Percentiles rank a stretch among this genome's conserved stretches.
phyloP scores from a whole-genome alignment of 1,140 invertebrate genomes.

The Nylanderia fulva region DNA sequence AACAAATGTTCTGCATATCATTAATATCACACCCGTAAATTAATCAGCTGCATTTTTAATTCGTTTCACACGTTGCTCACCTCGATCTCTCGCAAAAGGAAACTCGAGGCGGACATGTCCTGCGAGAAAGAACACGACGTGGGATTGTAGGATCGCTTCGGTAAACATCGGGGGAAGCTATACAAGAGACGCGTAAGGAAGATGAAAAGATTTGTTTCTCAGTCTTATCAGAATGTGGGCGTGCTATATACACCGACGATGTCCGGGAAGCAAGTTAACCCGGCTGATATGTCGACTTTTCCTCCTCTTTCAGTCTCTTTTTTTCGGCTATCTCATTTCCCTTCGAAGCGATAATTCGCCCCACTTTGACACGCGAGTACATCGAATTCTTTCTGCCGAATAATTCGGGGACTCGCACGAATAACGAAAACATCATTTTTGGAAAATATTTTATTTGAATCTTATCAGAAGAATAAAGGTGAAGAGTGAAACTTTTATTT shows the following conservation, averaged over 20 bases:
- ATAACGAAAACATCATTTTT: no score
- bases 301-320: slow-evolving; percentile 25
- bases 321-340: slow-evolving; percentile 42
- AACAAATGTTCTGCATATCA: neutral
- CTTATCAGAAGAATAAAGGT: neutral
- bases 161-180: slow-evolving; percentile 44
- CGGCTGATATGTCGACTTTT: slow-evolving; percentile 18
- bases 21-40: slow-evolving; percentile 20
- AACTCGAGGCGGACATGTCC: slow-evolving; percentile 4
- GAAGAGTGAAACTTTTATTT: neutral
- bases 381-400: neutral
- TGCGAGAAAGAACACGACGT: slow-evolving; percentile 53
- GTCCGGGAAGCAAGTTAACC: slow-evolving; percentile 74
- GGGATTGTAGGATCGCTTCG: slow-evolving; percentile 18
- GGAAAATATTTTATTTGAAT: neutral
- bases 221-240: slow-evolving; percentile 79
- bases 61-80: slow-evolving; percentile 27
- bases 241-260: slow-evolving; percentile 39
- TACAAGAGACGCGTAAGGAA: slow-evolving; percentile 10
- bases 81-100: neutral
- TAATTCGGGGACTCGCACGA: neutral
- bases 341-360: slow-evolving; percentile 55
- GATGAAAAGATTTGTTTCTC: slow-evolving; percentile 62
- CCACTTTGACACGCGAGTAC: slow-evolving; percentile 17
- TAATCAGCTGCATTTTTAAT: slow-evolving; percentile 32